These are phyloP conservation scores for Drosophila infuscata DNA, from an alignment of 2,888 invertebrate species.

Conservation along the genomic window DNA sequence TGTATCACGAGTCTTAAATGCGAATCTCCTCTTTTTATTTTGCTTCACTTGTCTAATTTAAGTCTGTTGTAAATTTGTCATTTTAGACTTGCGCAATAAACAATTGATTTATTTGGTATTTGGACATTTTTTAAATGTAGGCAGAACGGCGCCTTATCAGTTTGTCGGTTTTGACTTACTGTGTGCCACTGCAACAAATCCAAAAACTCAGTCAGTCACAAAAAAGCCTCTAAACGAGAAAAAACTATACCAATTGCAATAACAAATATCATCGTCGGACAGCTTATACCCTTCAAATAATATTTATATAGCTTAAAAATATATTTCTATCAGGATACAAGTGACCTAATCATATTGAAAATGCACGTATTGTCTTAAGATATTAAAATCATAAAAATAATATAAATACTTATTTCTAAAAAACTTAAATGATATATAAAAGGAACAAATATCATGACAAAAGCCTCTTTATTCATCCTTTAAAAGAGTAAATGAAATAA, in stretches of 20 bases:
- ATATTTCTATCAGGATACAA: neutral
- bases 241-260: neutral
- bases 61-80: slow-evolving; percentile 61
- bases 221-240: slow-evolving; percentile 16
- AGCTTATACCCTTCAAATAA: slow-evolving; percentile 6
- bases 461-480: neutral
- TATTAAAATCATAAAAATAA: neutral
- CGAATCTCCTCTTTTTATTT: slow-evolving; percentile 2
- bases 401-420: neutral
- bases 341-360: neutral
- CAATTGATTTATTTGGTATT: slow-evolving; percentile 60
- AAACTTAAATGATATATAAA: neutral
- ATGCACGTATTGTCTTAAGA: too few species aligned
- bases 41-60: slow-evolving; percentile 5
- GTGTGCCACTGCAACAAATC: slow-evolving; percentile 47
- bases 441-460: neutral
- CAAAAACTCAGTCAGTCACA: slow-evolving; percentile 30
- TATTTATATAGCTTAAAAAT: neutral
- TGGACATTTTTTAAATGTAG: slow-evolving; percentile 43
- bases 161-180: slow-evolving; percentile 19
- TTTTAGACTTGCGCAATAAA: slow-evolving; percentile 47
- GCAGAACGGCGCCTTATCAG: slow-evolving; percentile 44
- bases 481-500: slow-evolving; percentile 15
- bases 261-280: neutral
- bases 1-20: slow-evolving; percentile 12